These are phyloP conservation scores for Lepeophtheirus salmonis DNA, from an alignment of 1,140 invertebrate species.

Conservation along the genomic window DNA sequence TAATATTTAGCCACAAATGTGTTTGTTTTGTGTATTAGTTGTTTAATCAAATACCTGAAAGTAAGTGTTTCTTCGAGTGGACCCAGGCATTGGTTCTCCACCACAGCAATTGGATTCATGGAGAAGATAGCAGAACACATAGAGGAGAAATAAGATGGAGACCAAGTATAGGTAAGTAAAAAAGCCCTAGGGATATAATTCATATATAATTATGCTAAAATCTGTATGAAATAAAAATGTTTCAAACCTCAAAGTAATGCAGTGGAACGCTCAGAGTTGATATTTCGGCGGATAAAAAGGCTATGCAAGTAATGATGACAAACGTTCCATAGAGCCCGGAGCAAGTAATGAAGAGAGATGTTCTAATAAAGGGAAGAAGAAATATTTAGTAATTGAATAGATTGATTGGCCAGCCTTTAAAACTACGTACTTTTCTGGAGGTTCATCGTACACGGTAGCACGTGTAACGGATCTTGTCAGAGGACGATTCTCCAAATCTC, in stretches of 20 bases:
- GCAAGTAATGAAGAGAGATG: constrained; percentile 77
- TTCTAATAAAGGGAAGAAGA: constrained; percentile 43
- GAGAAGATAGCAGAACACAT: constrained; percentile 88
- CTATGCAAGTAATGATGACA: constrained; percentile 70
- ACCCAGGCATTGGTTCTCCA: constrained; percentile 6
- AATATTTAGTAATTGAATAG: neutral
- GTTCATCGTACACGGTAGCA: constrained; percentile 18
- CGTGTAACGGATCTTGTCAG: constrained; percentile 14
- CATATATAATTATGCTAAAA: neutral
- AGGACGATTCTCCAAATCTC: constrained; percentile 14
- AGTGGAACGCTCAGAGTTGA: constrained; percentile 73
- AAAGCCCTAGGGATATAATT: constrained; percentile 49
- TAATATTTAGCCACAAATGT: too few relatives aligned
- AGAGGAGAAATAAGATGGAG: constrained; percentile 83
- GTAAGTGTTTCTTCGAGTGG: constrained; percentile 11
- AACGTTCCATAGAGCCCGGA: constrained; percentile 84
- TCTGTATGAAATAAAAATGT: neutral
- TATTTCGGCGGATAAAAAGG: constrained; percentile 76
- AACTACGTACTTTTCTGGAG: constrained; percentile 18
- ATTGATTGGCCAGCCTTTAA: neutral
- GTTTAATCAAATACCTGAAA: constrained; percentile 17
- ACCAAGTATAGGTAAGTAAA: constrained; percentile 89
- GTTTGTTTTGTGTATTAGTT: too few relatives aligned
- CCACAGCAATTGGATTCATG: constrained; percentile 48
- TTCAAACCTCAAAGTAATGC: constrained; percentile 55